Evolutionary conservation across 2,888 invertebrate genomes (phyloP).

Genomic region (Papilio elwesi): DNA sequence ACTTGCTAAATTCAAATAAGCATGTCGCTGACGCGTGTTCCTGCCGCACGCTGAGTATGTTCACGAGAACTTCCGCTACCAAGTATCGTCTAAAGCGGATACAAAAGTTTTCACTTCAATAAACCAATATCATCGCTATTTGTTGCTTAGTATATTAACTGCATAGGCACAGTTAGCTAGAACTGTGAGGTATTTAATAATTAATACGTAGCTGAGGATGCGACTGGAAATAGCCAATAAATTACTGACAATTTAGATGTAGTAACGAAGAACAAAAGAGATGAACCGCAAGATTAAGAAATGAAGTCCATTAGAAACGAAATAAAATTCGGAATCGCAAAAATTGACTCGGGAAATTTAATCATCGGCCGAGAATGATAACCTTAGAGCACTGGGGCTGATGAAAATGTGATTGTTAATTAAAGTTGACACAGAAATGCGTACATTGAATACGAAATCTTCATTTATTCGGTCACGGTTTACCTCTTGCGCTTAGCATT

Average conservation of each 20-base stretch:
- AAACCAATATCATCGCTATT: too few species aligned
- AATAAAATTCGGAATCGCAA: constrained; percentile 63
- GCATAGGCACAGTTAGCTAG: background rate
- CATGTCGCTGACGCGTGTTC: too few species aligned
- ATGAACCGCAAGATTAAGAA: constrained; percentile 56
- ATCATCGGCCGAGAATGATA: constrained; percentile 73
- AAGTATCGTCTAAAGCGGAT: too few species aligned
- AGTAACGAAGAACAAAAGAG: constrained; percentile 36
- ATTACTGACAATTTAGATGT: background rate
- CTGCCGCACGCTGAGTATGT: too few species aligned
- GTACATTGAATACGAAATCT: constrained; percentile 79
- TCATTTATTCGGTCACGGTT: constrained; percentile 82
- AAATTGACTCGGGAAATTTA: constrained; percentile 74
- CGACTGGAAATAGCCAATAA: background rate
- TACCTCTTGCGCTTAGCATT: constrained; percentile 79
- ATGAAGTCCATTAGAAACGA: constrained; percentile 63
- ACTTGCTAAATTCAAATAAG: too few species aligned
- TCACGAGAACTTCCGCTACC: too few species aligned
- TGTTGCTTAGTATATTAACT: background rate
- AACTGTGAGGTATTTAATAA: background rate
- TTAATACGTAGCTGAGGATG: background rate
- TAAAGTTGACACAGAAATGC: constrained; percentile 83
- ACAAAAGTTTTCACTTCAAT: too few species aligned
- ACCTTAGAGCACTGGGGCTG: constrained; percentile 71
- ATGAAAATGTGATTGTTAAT: constrained; percentile 82